phyloP scores from a whole-genome alignment of 2,797 vertebrate genomes.

The Spea hammondii region DNA sequence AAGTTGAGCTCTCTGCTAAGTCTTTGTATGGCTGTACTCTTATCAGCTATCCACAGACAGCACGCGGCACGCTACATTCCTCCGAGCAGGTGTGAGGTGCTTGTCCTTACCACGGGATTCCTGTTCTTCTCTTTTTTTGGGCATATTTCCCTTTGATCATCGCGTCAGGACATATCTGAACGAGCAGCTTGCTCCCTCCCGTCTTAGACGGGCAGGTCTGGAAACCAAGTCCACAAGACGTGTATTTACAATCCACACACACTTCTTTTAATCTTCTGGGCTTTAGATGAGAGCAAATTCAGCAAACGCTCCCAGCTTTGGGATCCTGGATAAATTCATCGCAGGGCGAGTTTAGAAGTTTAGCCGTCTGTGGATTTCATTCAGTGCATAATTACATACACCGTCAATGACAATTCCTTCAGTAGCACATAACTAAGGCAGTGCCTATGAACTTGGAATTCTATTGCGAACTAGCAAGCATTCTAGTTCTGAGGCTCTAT shows the following conservation, averaged over 20 bases:
- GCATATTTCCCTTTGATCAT: slow-evolving; percentile 44
- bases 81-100: slow-evolving; percentile 24
- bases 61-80: not conserved
- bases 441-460: not conserved
- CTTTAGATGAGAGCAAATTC: slow-evolving; percentile 44
- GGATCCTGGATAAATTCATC: slow-evolving; percentile 29
- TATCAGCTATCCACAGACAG: slow-evolving; percentile 42
- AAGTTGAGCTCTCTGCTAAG: slow-evolving; percentile 26
- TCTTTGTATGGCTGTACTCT: slow-evolving; percentile 25
- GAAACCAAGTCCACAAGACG: slow-evolving; percentile 10
- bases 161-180: slow-evolving; percentile 44
- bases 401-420: not conserved
- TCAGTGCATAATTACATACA: slow-evolving; percentile 16
- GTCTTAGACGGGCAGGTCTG: slow-evolving; percentile 3
- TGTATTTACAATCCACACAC: slow-evolving; percentile 29
- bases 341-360: not conserved
- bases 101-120: slow-evolving; percentile 28
- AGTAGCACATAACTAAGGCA: not conserved
- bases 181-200: slow-evolving; percentile 19
- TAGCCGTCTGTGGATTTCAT: slow-evolving; percentile 6
- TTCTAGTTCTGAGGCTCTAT: not conserved
- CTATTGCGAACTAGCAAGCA: not conserved
- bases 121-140: slow-evolving; percentile 21
- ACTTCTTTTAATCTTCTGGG: slow-evolving; percentile 39
- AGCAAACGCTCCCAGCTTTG: slow-evolving; percentile 33